phyloP scores from a whole-genome alignment of 2,113 vertebrate genomes.

The Xiphorhynchus elegans region DNA sequence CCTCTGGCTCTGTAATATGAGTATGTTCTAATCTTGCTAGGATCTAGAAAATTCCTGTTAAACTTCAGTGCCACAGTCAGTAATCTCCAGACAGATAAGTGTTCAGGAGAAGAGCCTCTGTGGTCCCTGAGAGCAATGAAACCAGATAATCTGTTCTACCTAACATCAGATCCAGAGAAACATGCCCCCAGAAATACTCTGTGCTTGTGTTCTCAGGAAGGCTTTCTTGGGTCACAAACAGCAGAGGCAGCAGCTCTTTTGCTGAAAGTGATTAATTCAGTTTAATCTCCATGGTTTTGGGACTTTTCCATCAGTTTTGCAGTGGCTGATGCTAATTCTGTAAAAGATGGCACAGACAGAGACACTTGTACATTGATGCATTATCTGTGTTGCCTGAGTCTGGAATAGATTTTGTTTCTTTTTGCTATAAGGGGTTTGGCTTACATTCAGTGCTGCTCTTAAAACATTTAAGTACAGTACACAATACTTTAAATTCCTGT shows the following conservation, averaged over 20 bases:
- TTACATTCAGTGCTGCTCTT: not conserved
- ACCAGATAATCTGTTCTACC: not conserved
- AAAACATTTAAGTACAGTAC: not conserved
- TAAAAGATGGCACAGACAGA: not conserved
- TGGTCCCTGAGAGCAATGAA: not conserved
- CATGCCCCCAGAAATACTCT: not conserved
- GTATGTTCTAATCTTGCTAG: not conserved
- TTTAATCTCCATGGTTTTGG: not conserved
- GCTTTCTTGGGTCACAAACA: not conserved
- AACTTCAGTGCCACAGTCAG: not conserved
- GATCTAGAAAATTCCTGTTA: not conserved
- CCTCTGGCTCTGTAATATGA: not conserved
- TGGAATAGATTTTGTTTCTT: not conserved
- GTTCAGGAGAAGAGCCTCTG: not conserved
- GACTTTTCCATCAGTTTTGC: not conserved
- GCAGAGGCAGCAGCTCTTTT: not conserved
- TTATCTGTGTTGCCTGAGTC: not conserved
- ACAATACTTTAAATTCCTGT: constrained; percentile 1
- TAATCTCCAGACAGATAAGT: not conserved
- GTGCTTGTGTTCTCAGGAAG: not conserved
- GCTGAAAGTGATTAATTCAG: not conserved
- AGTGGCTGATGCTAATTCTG: not conserved
- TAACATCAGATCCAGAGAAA: not conserved
- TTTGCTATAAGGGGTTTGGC: not conserved
- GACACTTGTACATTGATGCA: not conserved